phyloP scores from a whole-genome alignment of 2,797 vertebrate genomes.

The Pseudotriccus pelzelni region DNA sequence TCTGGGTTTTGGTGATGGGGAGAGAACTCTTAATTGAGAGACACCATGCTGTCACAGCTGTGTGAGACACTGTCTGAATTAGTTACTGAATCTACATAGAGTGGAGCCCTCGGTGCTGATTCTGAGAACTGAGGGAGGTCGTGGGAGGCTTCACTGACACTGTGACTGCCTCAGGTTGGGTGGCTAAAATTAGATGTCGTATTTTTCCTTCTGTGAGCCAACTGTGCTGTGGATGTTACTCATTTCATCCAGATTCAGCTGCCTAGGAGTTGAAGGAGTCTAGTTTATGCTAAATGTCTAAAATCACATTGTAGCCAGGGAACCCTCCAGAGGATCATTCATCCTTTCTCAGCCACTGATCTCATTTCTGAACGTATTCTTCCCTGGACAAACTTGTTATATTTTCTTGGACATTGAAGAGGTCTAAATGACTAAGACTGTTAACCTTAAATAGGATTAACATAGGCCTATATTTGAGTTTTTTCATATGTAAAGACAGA shows the following conservation, averaged over 20 bases:
- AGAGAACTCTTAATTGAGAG: neutral
- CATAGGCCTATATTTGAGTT: neutral
- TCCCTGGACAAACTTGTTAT: neutral
- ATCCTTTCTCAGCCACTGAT: neutral
- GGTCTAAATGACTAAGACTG: neutral
- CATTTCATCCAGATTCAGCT: neutral
- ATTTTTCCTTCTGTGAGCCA: neutral
- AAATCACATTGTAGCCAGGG: neutral
- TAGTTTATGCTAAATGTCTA: neutral
- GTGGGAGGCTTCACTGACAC: neutral
- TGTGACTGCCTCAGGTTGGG: too few species aligned
- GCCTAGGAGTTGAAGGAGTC: neutral
- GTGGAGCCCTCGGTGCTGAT: neutral
- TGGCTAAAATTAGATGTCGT: neutral
- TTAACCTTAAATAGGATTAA: neutral
- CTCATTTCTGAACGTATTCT: neutral
- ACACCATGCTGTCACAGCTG: neutral
- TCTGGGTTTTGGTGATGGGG: neutral
- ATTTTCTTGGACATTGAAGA: neutral
- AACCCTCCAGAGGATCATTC: neutral
- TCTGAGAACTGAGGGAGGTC: neutral
- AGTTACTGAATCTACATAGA: neutral
- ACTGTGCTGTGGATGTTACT: neutral
- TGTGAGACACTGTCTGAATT: neutral
- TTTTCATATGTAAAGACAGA: neutral